Percentiles rank a stretch among this genome's conserved stretches.
phyloP scores from a whole-genome alignment of 2,113 vertebrate species.

The Pseudorasbora parva region DNA sequence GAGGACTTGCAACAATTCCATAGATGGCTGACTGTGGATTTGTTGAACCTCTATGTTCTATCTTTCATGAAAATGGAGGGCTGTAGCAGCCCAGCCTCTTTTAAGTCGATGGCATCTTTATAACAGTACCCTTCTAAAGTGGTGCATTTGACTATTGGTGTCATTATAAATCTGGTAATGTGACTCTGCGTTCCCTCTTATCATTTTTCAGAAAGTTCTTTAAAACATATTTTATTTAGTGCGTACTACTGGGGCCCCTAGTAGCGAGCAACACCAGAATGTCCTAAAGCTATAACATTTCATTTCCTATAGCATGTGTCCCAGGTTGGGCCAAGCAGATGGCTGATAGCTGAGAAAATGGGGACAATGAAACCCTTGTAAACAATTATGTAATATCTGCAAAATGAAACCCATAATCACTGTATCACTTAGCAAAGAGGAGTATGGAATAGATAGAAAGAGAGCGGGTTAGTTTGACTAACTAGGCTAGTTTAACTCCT shows the following conservation, averaged over 20 bases:
- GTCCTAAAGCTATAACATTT: background rate
- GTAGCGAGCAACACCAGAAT: slow-evolving; percentile 1
- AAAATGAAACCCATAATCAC: slow-evolving; percentile 23
- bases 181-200: background rate
- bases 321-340: slow-evolving; percentile 39
- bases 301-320: slow-evolving; percentile 43
- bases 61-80: background rate
- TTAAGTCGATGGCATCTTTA: background rate
- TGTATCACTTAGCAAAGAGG: background rate
- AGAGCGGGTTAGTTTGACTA: background rate
- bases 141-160: background rate
- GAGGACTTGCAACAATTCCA: background rate
- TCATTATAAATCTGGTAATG: slow-evolving; percentile 8
- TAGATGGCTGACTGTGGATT: slow-evolving; percentile 12
- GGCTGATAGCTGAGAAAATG: slow-evolving; percentile 20
- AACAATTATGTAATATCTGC: slow-evolving; percentile 39
- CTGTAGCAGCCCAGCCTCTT: background rate
- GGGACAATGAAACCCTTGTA: slow-evolving; percentile 20
- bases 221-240: background rate
- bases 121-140: background rate
- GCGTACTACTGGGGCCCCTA: background rate
- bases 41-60: background rate
- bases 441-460: background rate
- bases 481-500: slow-evolving; percentile 14
- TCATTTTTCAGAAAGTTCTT: background rate